These are phyloP conservation scores for Synergus laeviventris DNA, from an alignment of 2,888 invertebrate species.

Conservation along the genomic window DNA sequence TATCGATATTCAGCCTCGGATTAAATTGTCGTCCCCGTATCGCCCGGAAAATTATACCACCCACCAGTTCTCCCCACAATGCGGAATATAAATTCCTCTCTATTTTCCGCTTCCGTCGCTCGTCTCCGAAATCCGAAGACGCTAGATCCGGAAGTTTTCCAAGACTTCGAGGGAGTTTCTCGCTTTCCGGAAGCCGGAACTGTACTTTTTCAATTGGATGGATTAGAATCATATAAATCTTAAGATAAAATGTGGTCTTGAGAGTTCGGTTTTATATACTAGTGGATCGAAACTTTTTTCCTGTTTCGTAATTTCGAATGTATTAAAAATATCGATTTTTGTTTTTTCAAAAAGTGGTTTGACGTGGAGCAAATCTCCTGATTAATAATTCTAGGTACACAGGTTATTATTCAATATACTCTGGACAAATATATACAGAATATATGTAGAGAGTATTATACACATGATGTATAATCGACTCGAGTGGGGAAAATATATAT, in stretches of 20 bases:
- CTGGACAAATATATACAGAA: neutral
- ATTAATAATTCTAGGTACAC: neutral
- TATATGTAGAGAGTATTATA: neutral
- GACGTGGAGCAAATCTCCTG: neutral
- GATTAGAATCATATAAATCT: neutral
- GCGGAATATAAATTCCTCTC: neutral
- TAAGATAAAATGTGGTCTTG: neutral
- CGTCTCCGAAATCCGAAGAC: neutral
- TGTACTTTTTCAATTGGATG: neutral
- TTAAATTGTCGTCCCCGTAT: constrained; percentile 44
- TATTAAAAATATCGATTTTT: too few relatives aligned
- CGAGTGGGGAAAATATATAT: neutral
- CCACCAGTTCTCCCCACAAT: neutral
- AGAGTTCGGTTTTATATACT: neutral
- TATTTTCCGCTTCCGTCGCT: neutral
- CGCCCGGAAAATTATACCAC: neutral
- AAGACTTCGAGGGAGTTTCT: neutral
- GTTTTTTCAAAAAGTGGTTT: neutral
- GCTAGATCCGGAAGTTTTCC: neutral
- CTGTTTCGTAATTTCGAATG: neutral
- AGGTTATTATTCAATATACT: neutral
- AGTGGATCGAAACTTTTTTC: neutral
- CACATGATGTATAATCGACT: constrained; percentile 2
- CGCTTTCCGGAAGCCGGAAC: neutral
- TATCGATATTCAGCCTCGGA: constrained; percentile 50